phyloP scores from a whole-genome alignment of 2,113 vertebrate species.

The Forbesichthys papilliferus region DNA sequence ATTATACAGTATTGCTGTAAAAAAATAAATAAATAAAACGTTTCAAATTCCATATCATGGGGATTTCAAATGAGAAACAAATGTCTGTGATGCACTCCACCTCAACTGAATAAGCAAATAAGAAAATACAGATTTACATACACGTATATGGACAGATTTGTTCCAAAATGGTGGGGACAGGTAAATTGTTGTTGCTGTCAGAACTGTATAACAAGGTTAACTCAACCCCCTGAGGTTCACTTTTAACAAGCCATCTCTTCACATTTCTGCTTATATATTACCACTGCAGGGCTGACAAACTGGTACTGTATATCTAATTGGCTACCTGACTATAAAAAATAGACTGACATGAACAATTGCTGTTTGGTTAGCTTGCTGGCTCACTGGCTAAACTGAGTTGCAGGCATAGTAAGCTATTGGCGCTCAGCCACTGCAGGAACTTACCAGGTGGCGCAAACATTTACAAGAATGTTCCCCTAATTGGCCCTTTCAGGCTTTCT shows the following conservation, averaged over 20 bases:
- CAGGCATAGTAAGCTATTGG: slow-evolving; percentile 19
- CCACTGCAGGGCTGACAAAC: slow-evolving; percentile 28
- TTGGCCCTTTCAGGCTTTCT: too few relatives aligned
- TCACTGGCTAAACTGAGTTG: slow-evolving; percentile 61
- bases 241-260: slow-evolving; percentile 3
- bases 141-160: neutral
- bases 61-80: too few relatives aligned
- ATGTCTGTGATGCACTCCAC: too few relatives aligned
- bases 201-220: slow-evolving; percentile 2
- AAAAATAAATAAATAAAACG: too few relatives aligned
- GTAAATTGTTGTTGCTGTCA: neutral
- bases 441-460: too few relatives aligned
- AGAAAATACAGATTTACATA: too few relatives aligned
- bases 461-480: too few relatives aligned
- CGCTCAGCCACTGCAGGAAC: too few relatives aligned
- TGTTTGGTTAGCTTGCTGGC: slow-evolving; percentile 24
- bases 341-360: slow-evolving; percentile 34
- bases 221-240: neutral
- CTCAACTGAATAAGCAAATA: too few relatives aligned
- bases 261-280: neutral
- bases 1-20: too few relatives aligned
- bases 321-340: slow-evolving; percentile 14
- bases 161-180: neutral
- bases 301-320: slow-evolving; percentile 10
- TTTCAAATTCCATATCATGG: too few relatives aligned